Conservation (phyloP, 2,113 vertebrate species). For the Daboia siamensis region DNA sequence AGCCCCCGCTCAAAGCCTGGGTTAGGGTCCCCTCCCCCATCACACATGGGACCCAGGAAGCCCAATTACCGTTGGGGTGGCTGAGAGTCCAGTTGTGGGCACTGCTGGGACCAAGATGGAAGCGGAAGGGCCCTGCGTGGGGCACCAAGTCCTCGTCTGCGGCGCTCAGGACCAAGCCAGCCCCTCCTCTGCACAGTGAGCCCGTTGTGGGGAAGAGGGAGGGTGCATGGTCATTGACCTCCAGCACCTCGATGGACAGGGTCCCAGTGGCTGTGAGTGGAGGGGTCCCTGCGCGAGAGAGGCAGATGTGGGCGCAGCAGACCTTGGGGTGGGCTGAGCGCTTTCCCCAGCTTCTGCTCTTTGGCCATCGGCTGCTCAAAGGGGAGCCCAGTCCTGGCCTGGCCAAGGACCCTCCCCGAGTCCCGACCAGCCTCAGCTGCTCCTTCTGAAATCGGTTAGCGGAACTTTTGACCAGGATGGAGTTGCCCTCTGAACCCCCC, state of each 20-base stretch:
- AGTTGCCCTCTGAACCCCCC: not conserved
- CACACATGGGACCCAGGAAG: rapidly evolving
- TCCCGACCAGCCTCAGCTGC: not conserved
- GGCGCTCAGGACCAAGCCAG: constrained; percentile 78
- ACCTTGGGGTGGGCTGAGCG: not conserved
- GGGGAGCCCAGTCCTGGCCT: not conserved
- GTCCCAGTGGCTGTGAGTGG: constrained; percentile 76
- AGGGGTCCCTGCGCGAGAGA: constrained; percentile 47
- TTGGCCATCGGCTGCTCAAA: not conserved
- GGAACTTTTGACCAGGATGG: rapidly evolving
- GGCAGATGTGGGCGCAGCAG: not conserved
- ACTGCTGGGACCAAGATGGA: constrained; percentile 69
- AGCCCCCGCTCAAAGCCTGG: not conserved
- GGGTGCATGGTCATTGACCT: constrained; percentile 90
- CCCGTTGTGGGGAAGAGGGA: constrained; percentile 63
- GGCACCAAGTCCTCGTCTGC: constrained; percentile 83
- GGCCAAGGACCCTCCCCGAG: not conserved
- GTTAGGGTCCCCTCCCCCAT: not conserved
- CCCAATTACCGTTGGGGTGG: constrained; percentile 76
- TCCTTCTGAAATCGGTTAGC: not conserved
- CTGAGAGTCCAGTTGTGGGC: constrained; percentile 84
- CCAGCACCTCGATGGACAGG: constrained; percentile 81
- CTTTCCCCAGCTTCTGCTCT: too few species aligned
- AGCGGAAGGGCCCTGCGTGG: constrained; percentile 85
- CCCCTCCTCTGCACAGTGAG: constrained; percentile 69